Conservation (phyloP, 2,113 vertebrate species). For the Glareola pratincola region DNA sequence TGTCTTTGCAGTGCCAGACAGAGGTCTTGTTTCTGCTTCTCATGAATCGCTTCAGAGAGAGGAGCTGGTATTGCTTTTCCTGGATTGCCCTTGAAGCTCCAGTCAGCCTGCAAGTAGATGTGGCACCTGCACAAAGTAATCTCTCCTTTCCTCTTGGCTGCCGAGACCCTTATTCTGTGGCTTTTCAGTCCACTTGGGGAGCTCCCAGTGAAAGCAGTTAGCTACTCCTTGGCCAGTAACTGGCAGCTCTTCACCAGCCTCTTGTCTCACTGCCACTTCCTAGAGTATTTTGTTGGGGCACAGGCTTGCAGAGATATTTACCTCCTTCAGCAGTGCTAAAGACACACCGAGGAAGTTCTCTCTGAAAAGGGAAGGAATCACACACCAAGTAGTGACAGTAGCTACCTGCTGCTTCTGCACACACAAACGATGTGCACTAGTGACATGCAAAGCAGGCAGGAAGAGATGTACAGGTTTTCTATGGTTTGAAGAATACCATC, state of each 20-base stretch:
- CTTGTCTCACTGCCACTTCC: neutral
- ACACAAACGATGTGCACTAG: neutral
- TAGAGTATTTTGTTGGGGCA: neutral
- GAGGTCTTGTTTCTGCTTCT: neutral
- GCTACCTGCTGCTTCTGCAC: neutral
- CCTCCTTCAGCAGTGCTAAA: neutral
- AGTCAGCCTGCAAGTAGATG: neutral
- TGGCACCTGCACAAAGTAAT: neutral
- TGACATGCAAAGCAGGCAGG: neutral
- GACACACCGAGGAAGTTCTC: neutral
- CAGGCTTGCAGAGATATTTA: neutral
- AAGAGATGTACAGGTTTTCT: neutral
- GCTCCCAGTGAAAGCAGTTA: neutral
- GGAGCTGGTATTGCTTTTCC: neutral
- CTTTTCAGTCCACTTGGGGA: neutral
- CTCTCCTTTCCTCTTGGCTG: neutral
- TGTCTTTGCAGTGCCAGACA: neutral
- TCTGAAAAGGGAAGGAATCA: neutral
- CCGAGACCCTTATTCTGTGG: neutral
- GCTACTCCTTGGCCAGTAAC: neutral
- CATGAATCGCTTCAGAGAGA: neutral
- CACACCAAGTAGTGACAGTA: neutral
- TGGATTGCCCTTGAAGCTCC: neutral
- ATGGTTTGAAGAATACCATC: neutral
- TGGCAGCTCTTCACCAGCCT: neutral